Conservation (phyloP, 2,888 invertebrate genomes). For the Luperina nickerlii region DNA sequence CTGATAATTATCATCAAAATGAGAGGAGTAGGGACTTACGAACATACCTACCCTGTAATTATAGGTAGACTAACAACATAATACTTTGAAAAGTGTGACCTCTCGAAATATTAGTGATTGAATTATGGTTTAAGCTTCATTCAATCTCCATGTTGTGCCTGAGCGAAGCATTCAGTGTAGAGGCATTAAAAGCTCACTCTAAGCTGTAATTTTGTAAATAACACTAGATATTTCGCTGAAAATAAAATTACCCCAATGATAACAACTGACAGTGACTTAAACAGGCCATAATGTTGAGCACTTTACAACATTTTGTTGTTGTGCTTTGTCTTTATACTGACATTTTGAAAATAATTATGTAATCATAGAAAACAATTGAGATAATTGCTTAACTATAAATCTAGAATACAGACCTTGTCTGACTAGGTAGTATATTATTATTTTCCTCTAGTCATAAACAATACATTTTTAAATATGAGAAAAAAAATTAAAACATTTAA, state of each 20-base stretch:
- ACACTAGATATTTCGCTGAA: neutral
- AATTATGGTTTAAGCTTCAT: neutral
- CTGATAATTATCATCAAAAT: no score
- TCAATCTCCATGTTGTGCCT: neutral
- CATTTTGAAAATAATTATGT: neutral
- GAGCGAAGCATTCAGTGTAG: neutral
- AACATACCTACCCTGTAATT: neutral
- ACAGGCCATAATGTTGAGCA: neutral
- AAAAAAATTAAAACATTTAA: no score
- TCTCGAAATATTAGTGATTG: neutral
- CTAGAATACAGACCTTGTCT: neutral
- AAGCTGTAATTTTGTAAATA: neutral
- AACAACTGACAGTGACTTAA: neutral
- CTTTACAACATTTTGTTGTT: neutral
- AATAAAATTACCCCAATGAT: neutral
- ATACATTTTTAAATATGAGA: neutral
- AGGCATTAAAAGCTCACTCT: neutral
- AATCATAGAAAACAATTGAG: neutral
- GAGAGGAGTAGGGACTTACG: neutral
- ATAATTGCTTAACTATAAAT: neutral
- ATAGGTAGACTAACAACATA: neutral
- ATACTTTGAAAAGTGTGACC: no score
- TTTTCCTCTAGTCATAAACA: neutral
- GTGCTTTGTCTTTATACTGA: neutral
- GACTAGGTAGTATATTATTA: neutral